These are phyloP conservation scores for Thymelicus sylvestris DNA, from an alignment of 2,888 invertebrate genomes.

Conservation along the genomic window DNA sequence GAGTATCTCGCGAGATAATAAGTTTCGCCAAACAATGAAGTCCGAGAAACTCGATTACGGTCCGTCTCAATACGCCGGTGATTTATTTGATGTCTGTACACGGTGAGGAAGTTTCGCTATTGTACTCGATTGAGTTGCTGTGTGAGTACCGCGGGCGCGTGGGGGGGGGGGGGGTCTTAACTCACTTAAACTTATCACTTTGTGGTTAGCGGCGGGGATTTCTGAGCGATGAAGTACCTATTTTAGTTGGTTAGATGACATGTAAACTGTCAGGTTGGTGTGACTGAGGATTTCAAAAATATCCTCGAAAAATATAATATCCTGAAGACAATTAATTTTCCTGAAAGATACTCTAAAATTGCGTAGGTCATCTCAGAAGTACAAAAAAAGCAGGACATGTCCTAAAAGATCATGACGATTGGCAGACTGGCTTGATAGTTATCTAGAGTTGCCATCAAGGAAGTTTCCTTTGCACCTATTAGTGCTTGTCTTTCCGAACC, in stretches of 20 bases:
- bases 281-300: too few species aligned
- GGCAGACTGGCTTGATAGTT: too few species aligned
- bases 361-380: too few species aligned
- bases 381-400: too few species aligned
- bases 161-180: neutral
- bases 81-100: conserved; percentile 23
- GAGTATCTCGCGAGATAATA: conserved; percentile 65
- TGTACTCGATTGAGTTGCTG: conserved; percentile 5
- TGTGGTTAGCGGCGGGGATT: neutral
- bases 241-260: neutral
- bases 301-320: too few species aligned
- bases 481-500: too few species aligned
- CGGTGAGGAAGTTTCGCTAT: neutral
- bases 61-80: conserved; percentile 52
- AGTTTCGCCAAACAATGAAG: conserved; percentile 70
- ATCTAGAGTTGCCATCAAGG: too few species aligned
- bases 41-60: conserved; percentile 56
- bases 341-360: too few species aligned
- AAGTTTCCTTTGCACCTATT: too few species aligned
- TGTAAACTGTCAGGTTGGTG: too few species aligned
- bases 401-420: too few species aligned
- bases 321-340: too few species aligned
- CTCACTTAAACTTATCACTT: conserved; percentile 1
- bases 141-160: neutral
- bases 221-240: neutral